A percentile compares a stretch with the other conserved stretches of the same genome.
phyloP scores from a whole-genome alignment of 1,140 invertebrate species.

The Drosophila teissieri region DNA sequence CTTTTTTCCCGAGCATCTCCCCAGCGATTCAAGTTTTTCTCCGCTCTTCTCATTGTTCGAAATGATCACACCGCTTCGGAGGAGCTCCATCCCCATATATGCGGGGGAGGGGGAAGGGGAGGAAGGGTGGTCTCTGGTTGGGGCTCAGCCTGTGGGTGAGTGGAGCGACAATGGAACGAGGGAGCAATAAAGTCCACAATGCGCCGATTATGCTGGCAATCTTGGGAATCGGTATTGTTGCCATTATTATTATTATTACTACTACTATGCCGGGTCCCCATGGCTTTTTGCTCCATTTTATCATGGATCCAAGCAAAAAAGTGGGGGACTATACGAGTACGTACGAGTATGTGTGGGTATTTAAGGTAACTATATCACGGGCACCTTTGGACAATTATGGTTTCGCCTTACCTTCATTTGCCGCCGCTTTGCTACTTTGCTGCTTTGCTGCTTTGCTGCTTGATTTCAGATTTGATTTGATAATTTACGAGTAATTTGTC shows the following conservation, averaged over 20 bases:
- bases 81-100: not conserved
- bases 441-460: not conserved
- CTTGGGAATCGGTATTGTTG: slow-evolving; percentile 61
- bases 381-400: slow-evolving; percentile 30
- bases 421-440: not conserved
- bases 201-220: slow-evolving; percentile 79
- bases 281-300: slow-evolving; percentile 13
- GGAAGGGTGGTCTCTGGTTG: not conserved
- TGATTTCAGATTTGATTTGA: slow-evolving; percentile 15
- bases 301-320: not conserved
- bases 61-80: slow-evolving; percentile 28
- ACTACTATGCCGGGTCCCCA: slow-evolving; percentile 32
- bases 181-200: slow-evolving; percentile 74
- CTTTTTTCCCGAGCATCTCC: slow-evolving; percentile 67
- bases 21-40: slow-evolving; percentile 17
- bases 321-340: no score
- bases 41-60: slow-evolving; percentile 35
- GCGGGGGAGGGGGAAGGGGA: not conserved
- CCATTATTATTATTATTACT: slow-evolving; percentile 50
- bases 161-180: slow-evolving; percentile 48
- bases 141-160: not conserved
- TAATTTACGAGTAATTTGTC: slow-evolving; percentile 9
- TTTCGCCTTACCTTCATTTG: slow-evolving; percentile 3
- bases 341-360: no score
- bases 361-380: slow-evolving; percentile 29